A percentile compares a stretch with the other conserved stretches of the same genome.
Conservation (phyloP, 2,888 invertebrate species). For the Ephialtes manifestator region DNA sequence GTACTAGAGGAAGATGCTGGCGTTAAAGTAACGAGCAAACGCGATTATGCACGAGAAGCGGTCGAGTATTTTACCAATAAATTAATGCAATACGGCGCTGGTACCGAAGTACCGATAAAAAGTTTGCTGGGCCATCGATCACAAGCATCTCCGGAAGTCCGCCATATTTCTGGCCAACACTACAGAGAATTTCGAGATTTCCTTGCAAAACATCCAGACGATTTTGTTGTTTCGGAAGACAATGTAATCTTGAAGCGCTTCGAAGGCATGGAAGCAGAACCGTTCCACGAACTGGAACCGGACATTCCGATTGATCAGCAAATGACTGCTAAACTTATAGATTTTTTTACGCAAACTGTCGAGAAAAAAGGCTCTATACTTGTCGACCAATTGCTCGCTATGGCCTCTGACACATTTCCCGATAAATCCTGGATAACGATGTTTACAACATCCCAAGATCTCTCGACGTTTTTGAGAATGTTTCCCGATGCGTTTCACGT, state of each 20-base stretch:
- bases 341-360: constrained; percentile 94
- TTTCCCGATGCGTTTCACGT: constrained; percentile 98
- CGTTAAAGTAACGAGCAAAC: constrained; percentile 88
- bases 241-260: constrained; percentile 93
- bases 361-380: constrained; percentile 94
- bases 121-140: constrained; percentile 98
- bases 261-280: constrained; percentile 90
- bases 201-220: constrained; percentile 93
- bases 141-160: constrained; percentile 98
- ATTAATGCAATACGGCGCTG: constrained; percentile 97
- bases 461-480: constrained; percentile 96
- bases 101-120: constrained; percentile 98
- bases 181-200: constrained; percentile 98
- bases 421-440: constrained; percentile 94
- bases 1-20: constrained; percentile 88
- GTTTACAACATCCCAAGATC: constrained; percentile 96
- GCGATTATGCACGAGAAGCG: constrained; percentile 98
- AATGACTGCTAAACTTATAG: constrained; percentile 93
- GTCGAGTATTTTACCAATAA: constrained; percentile 99
- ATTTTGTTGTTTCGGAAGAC: constrained; percentile 93
- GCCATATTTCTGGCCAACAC: constrained; percentile 97
- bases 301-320: constrained; percentile 92
- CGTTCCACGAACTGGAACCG: constrained; percentile 89
- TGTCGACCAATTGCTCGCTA: constrained; percentile 95
- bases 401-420: constrained; percentile 92